These are phyloP conservation scores for Papilio protenor DNA, from an alignment of 2,888 invertebrate species.

Conservation along the genomic window DNA sequence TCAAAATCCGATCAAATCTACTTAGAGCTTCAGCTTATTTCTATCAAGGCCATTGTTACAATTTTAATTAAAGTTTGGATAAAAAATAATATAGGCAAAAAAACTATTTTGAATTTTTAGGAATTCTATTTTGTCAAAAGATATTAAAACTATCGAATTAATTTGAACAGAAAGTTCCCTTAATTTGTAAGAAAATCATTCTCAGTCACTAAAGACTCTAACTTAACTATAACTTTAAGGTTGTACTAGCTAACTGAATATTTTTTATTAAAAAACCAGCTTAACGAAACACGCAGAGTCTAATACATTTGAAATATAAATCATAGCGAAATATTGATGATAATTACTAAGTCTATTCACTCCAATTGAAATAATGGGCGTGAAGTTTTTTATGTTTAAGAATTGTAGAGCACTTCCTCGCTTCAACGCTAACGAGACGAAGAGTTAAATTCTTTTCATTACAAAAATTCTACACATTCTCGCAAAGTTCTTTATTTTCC, in stretches of 20 bases:
- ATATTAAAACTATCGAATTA: not conserved
- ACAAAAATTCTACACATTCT: slow-evolving; percentile 32
- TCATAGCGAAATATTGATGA: not conserved
- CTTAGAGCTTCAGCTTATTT: slow-evolving; percentile 22
- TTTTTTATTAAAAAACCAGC: not conserved
- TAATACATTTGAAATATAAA: not conserved
- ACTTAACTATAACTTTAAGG: not conserved
- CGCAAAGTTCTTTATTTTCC: slow-evolving; percentile 20
- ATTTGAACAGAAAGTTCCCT: not conserved
- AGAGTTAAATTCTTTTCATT: slow-evolving; percentile 32
- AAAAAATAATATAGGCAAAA: not conserved
- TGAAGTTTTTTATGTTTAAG: not conserved
- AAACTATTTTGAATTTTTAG: not conserved
- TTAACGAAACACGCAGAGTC: not conserved
- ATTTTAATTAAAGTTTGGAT: slow-evolving; percentile 17
- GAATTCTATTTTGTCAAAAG: not conserved
- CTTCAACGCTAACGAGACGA: slow-evolving; percentile 28
- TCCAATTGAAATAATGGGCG: slow-evolving; percentile 5
- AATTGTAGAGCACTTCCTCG: slow-evolving; percentile 10
- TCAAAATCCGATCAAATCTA: not conserved
- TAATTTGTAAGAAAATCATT: not conserved
- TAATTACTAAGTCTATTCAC: slow-evolving; percentile 6
- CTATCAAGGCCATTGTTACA: slow-evolving; percentile 7
- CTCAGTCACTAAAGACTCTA: not conserved
- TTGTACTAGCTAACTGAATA: not conserved